Conservation (phyloP, 2,888 invertebrate species). For the Chrysolina haemoptera region DNA sequence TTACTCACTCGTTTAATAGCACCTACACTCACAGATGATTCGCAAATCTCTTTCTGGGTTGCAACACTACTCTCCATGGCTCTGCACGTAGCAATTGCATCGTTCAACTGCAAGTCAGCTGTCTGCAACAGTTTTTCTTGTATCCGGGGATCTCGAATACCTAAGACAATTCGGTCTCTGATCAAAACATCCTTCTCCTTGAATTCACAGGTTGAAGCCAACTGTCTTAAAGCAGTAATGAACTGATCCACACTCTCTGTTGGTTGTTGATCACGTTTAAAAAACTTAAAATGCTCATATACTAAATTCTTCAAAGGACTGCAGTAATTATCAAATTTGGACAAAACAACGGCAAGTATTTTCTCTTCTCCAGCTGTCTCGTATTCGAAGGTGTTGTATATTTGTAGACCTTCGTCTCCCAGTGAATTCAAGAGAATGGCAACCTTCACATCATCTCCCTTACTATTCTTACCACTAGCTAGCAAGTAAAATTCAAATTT, state of each 20-base stretch:
- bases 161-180: conserved; percentile 34
- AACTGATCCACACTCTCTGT: conserved; percentile 47
- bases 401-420: conserved; percentile 33
- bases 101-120: conserved; percentile 21
- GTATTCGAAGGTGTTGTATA: conserved; percentile 41
- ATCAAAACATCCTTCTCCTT: conserved; percentile 43
- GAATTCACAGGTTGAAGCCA: conserved; percentile 48
- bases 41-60: conserved; percentile 1
- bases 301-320: conserved; percentile 47
- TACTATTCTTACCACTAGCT: conserved; percentile 23
- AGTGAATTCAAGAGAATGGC: conserved; percentile 28
- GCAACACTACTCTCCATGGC: conserved; percentile 30
- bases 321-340: conserved; percentile 47
- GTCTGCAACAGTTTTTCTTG: conserved; percentile 29
- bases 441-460: conserved; percentile 29
- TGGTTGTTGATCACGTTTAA: conserved; percentile 46
- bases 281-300: conserved; percentile 51
- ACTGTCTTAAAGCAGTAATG: conserved; percentile 41
- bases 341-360: conserved; percentile 34
- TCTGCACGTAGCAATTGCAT: conserved; percentile 36
- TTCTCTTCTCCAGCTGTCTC: conserved; percentile 19
- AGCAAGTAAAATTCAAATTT: conserved; percentile 30
- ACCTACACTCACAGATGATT: neutral
- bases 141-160: conserved; percentile 34
- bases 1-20: neutral